These are phyloP conservation scores for Eublepharis macularius DNA, from an alignment of 2,113 vertebrate species.

Conservation along the genomic window DNA sequence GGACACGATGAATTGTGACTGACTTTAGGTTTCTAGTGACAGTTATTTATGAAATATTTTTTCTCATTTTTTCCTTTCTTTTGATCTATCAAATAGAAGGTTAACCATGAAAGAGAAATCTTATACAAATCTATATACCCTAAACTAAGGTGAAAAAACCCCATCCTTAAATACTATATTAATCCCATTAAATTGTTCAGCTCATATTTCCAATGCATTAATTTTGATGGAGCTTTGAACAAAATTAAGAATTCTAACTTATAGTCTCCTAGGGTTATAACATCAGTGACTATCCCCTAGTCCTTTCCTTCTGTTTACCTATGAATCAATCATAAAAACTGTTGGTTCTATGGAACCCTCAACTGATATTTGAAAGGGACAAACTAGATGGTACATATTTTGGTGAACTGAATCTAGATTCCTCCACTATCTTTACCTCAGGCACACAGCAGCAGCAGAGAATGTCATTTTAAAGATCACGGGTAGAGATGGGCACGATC, in stretches of 20 bases:
- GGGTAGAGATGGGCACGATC: too few relatives aligned
- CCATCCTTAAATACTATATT: background rate
- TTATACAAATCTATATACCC: background rate
- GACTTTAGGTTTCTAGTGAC: conserved; percentile 50
- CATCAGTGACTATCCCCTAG: too few relatives aligned
- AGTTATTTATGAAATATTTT: conserved; percentile 42
- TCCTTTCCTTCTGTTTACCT: too few relatives aligned
- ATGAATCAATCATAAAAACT: too few relatives aligned
- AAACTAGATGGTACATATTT: too few relatives aligned
- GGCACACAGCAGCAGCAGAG: too few relatives aligned
- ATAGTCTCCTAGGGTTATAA: background rate
- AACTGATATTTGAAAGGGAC: too few relatives aligned
- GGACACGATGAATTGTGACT: conserved; percentile 50
- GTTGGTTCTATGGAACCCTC: too few relatives aligned
- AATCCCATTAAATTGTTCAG: conserved; percentile 6
- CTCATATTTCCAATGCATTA: conserved; percentile 7
- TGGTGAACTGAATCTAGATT: too few relatives aligned
- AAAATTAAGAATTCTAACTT: background rate
- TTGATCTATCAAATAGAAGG: conserved; percentile 26
- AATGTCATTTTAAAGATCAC: too few relatives aligned
- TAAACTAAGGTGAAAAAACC: conserved; percentile 30
- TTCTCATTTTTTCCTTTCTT: conserved; percentile 28
- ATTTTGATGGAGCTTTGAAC: background rate
- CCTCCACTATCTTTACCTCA: too few relatives aligned
- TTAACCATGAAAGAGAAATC: conserved; percentile 42